These are phyloP conservation scores for Neolamprologus modestus DNA, from an alignment of 2,113 vertebrate genomes.

Conservation along the genomic window DNA sequence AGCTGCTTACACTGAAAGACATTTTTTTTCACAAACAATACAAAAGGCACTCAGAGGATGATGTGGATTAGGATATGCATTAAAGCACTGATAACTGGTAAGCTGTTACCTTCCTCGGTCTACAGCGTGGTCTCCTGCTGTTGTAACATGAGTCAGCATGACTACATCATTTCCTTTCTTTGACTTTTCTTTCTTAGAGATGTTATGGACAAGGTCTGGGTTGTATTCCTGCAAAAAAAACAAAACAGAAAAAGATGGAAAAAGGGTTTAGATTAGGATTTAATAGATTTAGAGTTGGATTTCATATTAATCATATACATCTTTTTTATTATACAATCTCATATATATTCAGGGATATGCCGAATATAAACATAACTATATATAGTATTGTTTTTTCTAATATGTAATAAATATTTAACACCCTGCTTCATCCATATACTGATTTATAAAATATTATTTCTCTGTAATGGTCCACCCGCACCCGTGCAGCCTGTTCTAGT, in stretches of 20 bases:
- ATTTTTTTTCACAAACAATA: not conserved
- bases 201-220: slow-evolving; percentile 80
- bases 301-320: not conserved
- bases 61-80: not conserved
- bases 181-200: slow-evolving; percentile 82
- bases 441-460: not conserved
- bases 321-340: not conserved
- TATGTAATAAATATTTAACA: not conserved
- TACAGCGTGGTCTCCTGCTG: slow-evolving; percentile 62
- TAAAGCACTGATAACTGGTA: not conserved
- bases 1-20: slow-evolving; percentile 84
- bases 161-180: slow-evolving; percentile 80
- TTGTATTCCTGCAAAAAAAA: slow-evolving; percentile 83
- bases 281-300: not conserved
- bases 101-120: slow-evolving; percentile 80
- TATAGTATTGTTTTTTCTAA: not conserved
- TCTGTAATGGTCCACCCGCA: not conserved
- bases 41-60: not conserved
- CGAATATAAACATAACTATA: not conserved
- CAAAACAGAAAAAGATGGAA: not conserved
- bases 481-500: not conserved
- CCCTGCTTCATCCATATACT: not conserved
- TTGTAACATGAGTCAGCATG: slow-evolving; percentile 70
- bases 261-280: not conserved
- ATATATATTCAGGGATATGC: not conserved